Percentiles rank a stretch among this genome's conserved stretches.
These are phyloP conservation scores for Pan paniscus DNA, from an alignment of 2,113 vertebrate species.

Conservation along the genomic window DNA sequence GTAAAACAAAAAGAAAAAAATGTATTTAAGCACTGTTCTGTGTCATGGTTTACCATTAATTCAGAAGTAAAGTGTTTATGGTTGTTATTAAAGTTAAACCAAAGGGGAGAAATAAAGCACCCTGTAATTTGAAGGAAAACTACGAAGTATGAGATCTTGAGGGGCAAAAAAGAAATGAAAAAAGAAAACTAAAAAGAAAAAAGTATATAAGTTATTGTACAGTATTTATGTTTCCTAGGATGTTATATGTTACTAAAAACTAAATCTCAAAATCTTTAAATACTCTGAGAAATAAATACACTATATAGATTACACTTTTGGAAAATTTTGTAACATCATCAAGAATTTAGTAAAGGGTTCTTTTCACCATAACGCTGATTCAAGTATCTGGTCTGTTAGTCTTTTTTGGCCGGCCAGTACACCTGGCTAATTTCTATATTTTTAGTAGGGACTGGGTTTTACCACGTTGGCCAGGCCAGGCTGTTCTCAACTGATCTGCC, in stretches of 20 bases:
- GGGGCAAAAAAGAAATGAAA: too few relatives aligned
- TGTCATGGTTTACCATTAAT: not conserved
- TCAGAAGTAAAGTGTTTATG: conserved; percentile 3
- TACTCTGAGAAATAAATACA: not conserved
- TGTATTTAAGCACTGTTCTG: not conserved
- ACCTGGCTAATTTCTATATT: too few relatives aligned
- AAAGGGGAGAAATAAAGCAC: not conserved
- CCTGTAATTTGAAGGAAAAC: not conserved
- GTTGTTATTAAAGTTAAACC: not conserved
- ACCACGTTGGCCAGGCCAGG: too few relatives aligned
- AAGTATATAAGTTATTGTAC: not conserved
- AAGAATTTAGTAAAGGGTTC: conserved; percentile 35
- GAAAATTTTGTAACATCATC: not conserved
- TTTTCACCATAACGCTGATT: not conserved
- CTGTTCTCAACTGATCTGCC: too few relatives aligned
- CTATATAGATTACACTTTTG: not conserved
- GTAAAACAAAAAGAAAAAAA: conserved; percentile 5
- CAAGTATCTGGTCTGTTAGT: not conserved
- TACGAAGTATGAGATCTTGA: not conserved
- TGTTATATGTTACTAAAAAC: not conserved
- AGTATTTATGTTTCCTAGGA: not conserved
- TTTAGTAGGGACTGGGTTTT: too few relatives aligned
- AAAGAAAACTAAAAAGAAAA: too few relatives aligned
- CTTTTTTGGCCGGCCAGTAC: too few relatives aligned
- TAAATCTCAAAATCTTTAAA: not conserved